Conservation (phyloP, 2,113 vertebrate genomes). For the Clarias magur region DNA sequence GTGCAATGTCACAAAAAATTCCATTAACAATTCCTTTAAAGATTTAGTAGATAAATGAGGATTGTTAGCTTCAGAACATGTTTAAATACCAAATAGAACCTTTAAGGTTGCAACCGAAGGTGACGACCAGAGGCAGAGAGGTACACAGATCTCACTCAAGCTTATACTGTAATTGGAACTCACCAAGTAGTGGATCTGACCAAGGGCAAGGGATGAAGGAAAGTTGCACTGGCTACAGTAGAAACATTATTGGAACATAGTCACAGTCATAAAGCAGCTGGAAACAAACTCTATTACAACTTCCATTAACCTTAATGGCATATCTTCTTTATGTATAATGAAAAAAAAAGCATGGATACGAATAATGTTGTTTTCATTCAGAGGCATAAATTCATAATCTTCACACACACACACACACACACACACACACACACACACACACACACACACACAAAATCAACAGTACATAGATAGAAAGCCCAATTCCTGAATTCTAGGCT, state of each 20-base stretch:
- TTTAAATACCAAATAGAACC: background rate
- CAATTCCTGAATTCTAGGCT: background rate
- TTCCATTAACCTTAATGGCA: background rate
- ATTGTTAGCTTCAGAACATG: background rate
- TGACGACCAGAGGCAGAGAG: background rate
- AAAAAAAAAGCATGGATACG: background rate
- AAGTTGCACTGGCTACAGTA: background rate
- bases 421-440: background rate
- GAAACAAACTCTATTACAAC: background rate
- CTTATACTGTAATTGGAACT: background rate
- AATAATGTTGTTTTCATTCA: background rate
- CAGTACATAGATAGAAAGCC: background rate
- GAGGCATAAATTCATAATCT: background rate
- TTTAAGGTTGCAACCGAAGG: background rate
- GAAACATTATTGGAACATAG: background rate
- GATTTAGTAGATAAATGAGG: background rate
- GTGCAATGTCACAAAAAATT: too few relatives aligned
- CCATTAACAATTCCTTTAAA: background rate
- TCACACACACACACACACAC: background rate
- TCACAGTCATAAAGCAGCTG: background rate
- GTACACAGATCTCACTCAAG: background rate
- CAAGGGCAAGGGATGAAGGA: background rate
- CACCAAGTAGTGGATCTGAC: background rate
- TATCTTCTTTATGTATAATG: constrained; percentile 6
- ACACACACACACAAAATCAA: too few relatives aligned